Base-by-base conservation (phyloP, 2,888 invertebrate species). In the Idaea dimidiata region DNA sequence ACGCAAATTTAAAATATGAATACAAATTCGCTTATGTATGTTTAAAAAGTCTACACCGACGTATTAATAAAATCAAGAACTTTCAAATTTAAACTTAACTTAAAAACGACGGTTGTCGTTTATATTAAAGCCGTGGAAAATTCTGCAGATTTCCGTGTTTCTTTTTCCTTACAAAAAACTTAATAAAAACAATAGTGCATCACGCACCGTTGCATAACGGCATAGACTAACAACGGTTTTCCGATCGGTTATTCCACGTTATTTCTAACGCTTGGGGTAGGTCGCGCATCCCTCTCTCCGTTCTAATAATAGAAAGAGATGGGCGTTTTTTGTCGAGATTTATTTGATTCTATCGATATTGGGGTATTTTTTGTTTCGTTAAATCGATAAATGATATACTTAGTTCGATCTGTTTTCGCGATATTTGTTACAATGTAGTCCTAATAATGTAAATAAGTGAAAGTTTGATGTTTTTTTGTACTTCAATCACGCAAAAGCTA, bases 241-340 rank as follows among this genome's bases (percentile, higher is more conserved):
- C 54, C 54, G 54, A 55, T 55, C 54, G 54, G 54, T 55, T 55
- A 24, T 24, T 24, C 24, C 24, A 24, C 24, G 24, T 24, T 24
- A 55, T 43, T 43, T 43, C 43, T 43, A 43, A 55, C 54, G 54
- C 53, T 55, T 55, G 54, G 54, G 54, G 54, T 55, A 55, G 54
- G 54, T 55, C 54, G 16, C 17, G 16, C 3, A 54, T 55, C 16
- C 16, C 17, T 16, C 17, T 16, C 54, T 16, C 54, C 16, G 14
- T 43, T 43, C 43, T 43, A 43, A 43, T 43, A 43, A 43, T 43
- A 43, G 43, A 43, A 14, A 8, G 43, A 43, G 43, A 43, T 43
- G 14, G 43, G 8, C 10, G 43, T 43, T 43, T 43, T 33, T 43
- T 43, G 43, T 43, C 10, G 43, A 43, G 43, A 43, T 43, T 43